Base-by-base conservation (phyloP, 2,888 invertebrate genomes). In the Zootermopsis nevadensis region DNA sequence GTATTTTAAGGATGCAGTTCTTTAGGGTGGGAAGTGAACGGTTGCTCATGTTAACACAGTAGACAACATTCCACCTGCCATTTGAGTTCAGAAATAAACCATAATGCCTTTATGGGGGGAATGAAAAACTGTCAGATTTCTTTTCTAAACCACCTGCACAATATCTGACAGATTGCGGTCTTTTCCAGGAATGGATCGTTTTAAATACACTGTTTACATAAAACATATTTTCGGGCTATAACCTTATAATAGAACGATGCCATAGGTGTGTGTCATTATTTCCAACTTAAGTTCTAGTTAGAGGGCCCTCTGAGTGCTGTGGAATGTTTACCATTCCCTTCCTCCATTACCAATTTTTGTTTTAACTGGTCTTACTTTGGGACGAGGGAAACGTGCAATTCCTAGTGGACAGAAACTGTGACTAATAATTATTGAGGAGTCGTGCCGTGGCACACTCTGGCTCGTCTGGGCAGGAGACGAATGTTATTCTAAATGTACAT, bases 401-500 rank as follows among this genome's bases (percentile, higher is more conserved):
- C 15, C n/a, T 60, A 60, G 60, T 60, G 60, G 27, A 60, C 48
- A 48, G 48, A 80, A 80, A 81, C 31, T 80, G 80, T 66, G 67
- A 80, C 79, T 83, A 81, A 55, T 76, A 80, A 31, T 80, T 76
- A 76, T 76, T 77, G 55, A 55, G 31, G 33, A 77, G 74, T 33
- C 33, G 55, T 33, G 81, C 77, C 72, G 48, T 79, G 60, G 67
- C n/a, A n/a, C 60, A 27, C 60, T 27, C n/a, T 60, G 60, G 60
- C 27, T 60, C 60, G 60, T 60, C 27, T 82, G 77, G 60, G 77
- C 82, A 84, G 82, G 85, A 82, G 84, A 84, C 85, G 83, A 84
- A 85, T 85, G 85, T 90, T 89, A 91, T 91, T 91, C 91, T 91
- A 91, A 91, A 91, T 91, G 91, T 91, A 91, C 89, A 91, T 91